These are phyloP conservation scores for Drosophila kokeensis DNA, from an alignment of 2,888 invertebrate genomes.

Conservation along the genomic window DNA sequence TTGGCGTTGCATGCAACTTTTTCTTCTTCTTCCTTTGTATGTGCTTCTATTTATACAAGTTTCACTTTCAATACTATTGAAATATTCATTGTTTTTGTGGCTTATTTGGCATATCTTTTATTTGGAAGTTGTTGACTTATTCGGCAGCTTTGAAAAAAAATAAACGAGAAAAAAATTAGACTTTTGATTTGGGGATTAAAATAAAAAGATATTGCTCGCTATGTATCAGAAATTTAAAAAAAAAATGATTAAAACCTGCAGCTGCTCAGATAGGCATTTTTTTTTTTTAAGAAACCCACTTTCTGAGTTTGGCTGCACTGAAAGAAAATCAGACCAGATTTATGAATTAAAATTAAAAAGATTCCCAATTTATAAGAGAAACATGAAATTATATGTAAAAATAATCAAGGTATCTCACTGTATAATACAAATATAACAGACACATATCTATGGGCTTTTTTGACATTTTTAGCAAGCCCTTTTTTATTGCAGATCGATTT, in stretches of 20 bases:
- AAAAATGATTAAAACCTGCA: neutral
- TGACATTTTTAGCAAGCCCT: neutral
- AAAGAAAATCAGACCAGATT: too few relatives aligned
- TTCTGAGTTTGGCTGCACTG: constrained; percentile 41
- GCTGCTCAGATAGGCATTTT: too few relatives aligned
- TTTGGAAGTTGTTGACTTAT: constrained; percentile 51
- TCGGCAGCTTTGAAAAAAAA: constrained; percentile 36
- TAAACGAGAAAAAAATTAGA: constrained; percentile 1
- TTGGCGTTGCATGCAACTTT: constrained; percentile 27
- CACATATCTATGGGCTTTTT: neutral
- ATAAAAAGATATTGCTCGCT: neutral
- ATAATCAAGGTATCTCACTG: neutral
- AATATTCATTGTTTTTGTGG: constrained; percentile 50
- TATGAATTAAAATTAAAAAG: too few relatives aligned
- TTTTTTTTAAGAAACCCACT: neutral
- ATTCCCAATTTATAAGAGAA: too few relatives aligned
- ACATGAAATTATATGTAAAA: neutral
- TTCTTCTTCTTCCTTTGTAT: neutral
- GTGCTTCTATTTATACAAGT: constrained; percentile 40
- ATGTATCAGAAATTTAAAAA: neutral
- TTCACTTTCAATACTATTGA: constrained; percentile 18
- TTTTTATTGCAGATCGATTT: neutral
- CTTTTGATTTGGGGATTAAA: neutral
- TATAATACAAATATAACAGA: neutral
- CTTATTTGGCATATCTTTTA: constrained; percentile 45